These are phyloP conservation scores for Oryzias woworae DNA, from an alignment of 2,113 vertebrate genomes.

Conservation along the genomic window DNA sequence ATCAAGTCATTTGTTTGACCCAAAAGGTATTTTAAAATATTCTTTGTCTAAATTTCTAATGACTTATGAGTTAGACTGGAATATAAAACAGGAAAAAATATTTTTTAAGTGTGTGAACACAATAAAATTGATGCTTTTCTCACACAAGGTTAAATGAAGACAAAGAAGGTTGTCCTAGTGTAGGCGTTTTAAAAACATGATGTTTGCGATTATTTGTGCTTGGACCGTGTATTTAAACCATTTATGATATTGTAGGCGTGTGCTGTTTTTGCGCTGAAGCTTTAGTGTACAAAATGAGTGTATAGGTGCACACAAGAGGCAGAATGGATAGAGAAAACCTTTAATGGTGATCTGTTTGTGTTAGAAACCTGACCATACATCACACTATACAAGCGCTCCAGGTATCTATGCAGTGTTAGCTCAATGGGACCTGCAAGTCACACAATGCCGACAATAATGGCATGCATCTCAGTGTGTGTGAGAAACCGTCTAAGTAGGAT, in stretches of 20 bases:
- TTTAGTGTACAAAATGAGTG: background rate
- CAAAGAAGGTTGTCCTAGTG: no score
- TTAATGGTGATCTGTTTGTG: slow-evolving; percentile 10
- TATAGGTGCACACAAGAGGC: slow-evolving; percentile 1
- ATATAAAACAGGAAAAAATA: no score
- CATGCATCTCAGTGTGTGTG: slow-evolving; percentile 52
- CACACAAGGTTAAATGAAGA: background rate
- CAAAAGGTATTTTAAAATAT: no score
- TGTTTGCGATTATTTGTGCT: slow-evolving; percentile 28
- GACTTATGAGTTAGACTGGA: no score
- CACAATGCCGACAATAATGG: slow-evolving; percentile 35
- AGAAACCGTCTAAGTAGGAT: slow-evolving; percentile 53
- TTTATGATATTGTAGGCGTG: slow-evolving; percentile 11
- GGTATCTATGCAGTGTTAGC: no score
- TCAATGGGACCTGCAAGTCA: background rate
- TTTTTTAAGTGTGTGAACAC: no score
- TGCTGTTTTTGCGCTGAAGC: slow-evolving; percentile 47
- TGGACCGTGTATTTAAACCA: background rate
- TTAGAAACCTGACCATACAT: no score
- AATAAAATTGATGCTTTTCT: background rate
- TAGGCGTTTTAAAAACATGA: background rate
- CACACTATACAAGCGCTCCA: no score
- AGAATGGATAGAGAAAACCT: background rate
- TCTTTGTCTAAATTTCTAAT: no score
- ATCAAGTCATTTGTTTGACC: no score